Percentiles rank a stretch among this genome's conserved stretches.
phyloP scores from a whole-genome alignment of 1,140 invertebrate genomes.

The Orchesella cincta region DNA sequence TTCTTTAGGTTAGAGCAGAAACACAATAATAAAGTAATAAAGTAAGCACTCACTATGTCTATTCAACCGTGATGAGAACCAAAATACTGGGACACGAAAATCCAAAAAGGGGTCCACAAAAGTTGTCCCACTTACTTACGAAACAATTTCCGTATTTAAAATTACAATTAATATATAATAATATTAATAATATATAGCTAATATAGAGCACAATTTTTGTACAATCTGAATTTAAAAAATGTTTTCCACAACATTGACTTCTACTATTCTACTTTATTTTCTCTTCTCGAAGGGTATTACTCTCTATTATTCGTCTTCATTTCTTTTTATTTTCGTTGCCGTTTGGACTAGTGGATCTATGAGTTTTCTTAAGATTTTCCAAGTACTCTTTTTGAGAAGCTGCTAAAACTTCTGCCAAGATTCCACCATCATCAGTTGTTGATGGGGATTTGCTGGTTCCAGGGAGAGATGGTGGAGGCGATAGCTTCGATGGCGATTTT shows the following conservation, averaged over 20 bases:
- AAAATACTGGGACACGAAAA: no score
- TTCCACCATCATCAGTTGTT: constrained; percentile 62
- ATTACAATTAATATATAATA: neutral
- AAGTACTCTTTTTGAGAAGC: constrained; percentile 75
- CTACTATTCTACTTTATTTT: neutral
- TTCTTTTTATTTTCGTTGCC: neutral
- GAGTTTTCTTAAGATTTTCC: constrained; percentile 66
- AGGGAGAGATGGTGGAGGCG: constrained; percentile 49
- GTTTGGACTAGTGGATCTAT: constrained; percentile 15
- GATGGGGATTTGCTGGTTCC: constrained; percentile 39
- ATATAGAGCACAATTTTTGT: neutral
- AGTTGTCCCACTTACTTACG: neutral
- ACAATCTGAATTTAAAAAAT: neutral
- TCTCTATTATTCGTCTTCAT: no score
- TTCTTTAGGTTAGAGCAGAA: neutral
- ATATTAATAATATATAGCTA: neutral
- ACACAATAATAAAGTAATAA: neutral
- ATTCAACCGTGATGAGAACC: neutral
- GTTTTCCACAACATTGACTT: neutral
- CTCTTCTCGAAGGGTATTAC: no score
- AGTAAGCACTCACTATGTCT: neutral
- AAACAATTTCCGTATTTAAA: no score
- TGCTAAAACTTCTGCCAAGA: constrained; percentile 71
- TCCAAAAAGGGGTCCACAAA: no score
- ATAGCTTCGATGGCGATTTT: constrained; percentile 46